Evolutionary conservation across 1,140 invertebrate genomes (phyloP).

Genomic region (Tetragnatha versicolor): DNA sequence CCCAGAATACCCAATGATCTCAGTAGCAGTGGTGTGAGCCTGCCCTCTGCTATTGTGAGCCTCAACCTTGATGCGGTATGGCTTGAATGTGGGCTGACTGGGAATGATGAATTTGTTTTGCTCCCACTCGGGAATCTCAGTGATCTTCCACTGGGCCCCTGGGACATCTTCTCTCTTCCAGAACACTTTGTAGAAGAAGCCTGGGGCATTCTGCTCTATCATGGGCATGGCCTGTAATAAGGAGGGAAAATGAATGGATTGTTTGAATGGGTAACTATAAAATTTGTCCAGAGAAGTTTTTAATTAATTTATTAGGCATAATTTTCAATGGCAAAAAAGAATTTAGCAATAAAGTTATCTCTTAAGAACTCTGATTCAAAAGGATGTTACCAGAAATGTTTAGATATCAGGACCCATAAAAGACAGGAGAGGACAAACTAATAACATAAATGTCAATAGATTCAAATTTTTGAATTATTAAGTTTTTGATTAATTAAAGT

Average conservation of each 20-base stretch:
- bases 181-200: slow-evolving; percentile 89
- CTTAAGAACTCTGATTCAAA: no score
- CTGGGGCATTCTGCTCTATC: slow-evolving; percentile 94
- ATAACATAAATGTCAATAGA: no score
- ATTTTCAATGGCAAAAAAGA: no score
- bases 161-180: slow-evolving; percentile 82
- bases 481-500: no score
- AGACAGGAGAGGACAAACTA: no score
- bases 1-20: slow-evolving; percentile 90
- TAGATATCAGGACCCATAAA: no score
- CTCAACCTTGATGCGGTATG: slow-evolving; percentile 89
- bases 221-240: slow-evolving; percentile 82
- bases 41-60: slow-evolving; percentile 91
- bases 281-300: no score
- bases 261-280: background rate
- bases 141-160: slow-evolving; percentile 74
- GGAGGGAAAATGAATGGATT: background rate
- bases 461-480: no score
- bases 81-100: slow-evolving; percentile 91
- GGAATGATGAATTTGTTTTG: slow-evolving; percentile 72
- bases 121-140: slow-evolving; percentile 81
- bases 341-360: no score
- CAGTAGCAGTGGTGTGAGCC: slow-evolving; percentile 80
- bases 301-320: no score
- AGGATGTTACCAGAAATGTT: no score